Percentiles rank a stretch among this genome's conserved stretches.
Evolutionary conservation across 2,888 invertebrate genomes (phyloP).

Genomic region (Euspilapteryx auroguttella): DNA sequence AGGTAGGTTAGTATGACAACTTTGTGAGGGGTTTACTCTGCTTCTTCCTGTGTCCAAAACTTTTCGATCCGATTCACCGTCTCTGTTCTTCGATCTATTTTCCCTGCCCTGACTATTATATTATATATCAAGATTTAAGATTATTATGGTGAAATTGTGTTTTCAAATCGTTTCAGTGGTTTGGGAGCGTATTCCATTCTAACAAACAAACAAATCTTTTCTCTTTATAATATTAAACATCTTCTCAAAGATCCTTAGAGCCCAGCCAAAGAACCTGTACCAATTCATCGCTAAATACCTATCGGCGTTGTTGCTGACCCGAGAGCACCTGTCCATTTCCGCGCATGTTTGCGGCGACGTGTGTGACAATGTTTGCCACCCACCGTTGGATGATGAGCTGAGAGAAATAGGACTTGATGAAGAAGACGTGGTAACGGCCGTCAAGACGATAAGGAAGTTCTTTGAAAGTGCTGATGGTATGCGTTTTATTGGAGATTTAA

Average conservation of each 20-base stretch:
- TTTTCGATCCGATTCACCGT: too few species aligned
- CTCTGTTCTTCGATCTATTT: too few species aligned
- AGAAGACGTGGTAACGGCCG: slow-evolving; percentile 13
- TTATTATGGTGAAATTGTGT: too few species aligned
- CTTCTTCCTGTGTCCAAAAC: too few species aligned
- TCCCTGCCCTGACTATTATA: too few species aligned
- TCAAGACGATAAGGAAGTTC: slow-evolving; percentile 19
- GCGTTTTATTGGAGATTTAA: background rate
- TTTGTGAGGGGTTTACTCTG: too few species aligned
- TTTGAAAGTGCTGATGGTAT: slow-evolving; percentile 15
- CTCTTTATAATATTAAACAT: too few species aligned
- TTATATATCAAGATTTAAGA: too few species aligned
- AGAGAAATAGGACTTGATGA: slow-evolving; percentile 17
- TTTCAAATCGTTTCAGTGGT: too few species aligned
- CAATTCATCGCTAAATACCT: slow-evolving; percentile 71
- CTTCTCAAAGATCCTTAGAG: slow-evolving; percentile 61
- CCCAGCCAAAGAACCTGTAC: slow-evolving; percentile 65
- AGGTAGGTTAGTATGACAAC: too few species aligned
- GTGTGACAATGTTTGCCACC: slow-evolving; percentile 15
- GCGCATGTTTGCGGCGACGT: slow-evolving; percentile 17
- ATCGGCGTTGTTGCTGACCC: slow-evolving; percentile 64
- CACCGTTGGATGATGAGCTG: slow-evolving; percentile 21
- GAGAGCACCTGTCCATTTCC: slow-evolving; percentile 55
- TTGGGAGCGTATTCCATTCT: too few species aligned
- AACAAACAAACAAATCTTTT: too few species aligned